Evolutionary conservation across 2,113 vertebrate genomes (phyloP).

Genomic region (Phaetusa simplex): DNA sequence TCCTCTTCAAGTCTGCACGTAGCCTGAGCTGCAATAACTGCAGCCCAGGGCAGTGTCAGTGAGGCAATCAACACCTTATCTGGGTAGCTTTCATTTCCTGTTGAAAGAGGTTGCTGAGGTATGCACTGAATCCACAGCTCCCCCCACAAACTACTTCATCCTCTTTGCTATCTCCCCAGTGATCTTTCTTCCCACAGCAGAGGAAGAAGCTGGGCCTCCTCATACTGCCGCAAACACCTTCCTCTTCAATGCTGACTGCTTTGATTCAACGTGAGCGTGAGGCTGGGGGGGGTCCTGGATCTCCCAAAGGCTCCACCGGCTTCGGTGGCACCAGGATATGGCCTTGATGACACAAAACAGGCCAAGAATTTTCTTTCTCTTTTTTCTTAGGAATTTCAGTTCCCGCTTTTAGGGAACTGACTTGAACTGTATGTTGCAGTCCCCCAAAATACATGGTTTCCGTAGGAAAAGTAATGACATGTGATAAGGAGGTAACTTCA

Average conservation of each 20-base stretch:
- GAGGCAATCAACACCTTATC: slow-evolving; percentile 58
- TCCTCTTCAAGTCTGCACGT: slow-evolving; percentile 36
- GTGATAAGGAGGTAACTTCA: neutral
- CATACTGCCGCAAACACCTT: neutral
- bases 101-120: slow-evolving; percentile 50
- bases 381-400: neutral
- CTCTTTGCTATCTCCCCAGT: neutral
- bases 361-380: neutral
- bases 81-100: slow-evolving; percentile 51
- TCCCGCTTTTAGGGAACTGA: neutral
- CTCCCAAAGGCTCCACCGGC: neutral
- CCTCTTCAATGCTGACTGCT: neutral
- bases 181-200: slow-evolving; percentile 51
- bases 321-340: neutral
- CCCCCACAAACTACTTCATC: neutral
- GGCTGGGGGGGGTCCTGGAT: rapidly evolving
- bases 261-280: neutral
- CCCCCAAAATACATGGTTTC: neutral
- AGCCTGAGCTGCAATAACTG: slow-evolving; percentile 21
- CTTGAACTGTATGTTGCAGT: neutral
- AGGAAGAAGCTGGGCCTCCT: neutral
- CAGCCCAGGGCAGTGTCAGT: slow-evolving; percentile 47
- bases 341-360: neutral
- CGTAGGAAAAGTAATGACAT: neutral
- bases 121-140: slow-evolving; percentile 28